Evolutionary conservation across 1,140 invertebrate species (phyloP).

Genomic region (Cyphomyrmex costatus): DNA sequence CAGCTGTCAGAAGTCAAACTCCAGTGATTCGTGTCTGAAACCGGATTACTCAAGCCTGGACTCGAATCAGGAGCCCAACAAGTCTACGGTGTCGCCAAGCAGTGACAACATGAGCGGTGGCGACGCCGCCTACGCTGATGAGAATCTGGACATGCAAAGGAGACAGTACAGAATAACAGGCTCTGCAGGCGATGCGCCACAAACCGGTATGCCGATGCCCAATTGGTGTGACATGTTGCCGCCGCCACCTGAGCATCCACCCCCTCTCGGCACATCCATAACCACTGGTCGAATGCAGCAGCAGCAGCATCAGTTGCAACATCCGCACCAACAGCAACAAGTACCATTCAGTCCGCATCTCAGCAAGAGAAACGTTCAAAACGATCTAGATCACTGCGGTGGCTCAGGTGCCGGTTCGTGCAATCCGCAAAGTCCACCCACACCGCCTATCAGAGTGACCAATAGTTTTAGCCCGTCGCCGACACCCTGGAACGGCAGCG

Average conservation of each 20-base stretch:
- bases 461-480: conserved; percentile 82
- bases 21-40: conserved; percentile 86
- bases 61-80: conserved; percentile 84
- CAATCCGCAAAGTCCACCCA: conserved; percentile 84
- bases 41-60: conserved; percentile 86
- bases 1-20: conserved; percentile 85
- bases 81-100: conserved; percentile 84
- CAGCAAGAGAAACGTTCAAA: conserved; percentile 80
- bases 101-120: conserved; percentile 86
- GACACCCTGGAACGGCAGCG: conserved; percentile 81
- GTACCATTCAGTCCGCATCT: conserved; percentile 83
- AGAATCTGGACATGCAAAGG: conserved; percentile 82
- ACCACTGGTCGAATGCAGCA: conserved; percentile 58
- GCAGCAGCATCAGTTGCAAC: conserved; percentile 50
- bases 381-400: conserved; percentile 78
- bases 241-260: conserved; percentile 93
- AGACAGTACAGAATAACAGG: conserved; percentile 80
- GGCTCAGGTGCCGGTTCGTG: conserved; percentile 75
- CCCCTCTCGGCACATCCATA: conserved; percentile 84
- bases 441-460: conserved; percentile 81
- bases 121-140: conserved; percentile 83
- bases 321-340: conserved; percentile 59
- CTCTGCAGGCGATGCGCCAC: conserved; percentile 51
- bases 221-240: conserved; percentile 93
- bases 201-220: conserved; percentile 85